A percentile compares a stretch with the other conserved stretches of the same genome.
Conservation (phyloP, 2,888 invertebrate species). For the Hypsopygia costalis region DNA sequence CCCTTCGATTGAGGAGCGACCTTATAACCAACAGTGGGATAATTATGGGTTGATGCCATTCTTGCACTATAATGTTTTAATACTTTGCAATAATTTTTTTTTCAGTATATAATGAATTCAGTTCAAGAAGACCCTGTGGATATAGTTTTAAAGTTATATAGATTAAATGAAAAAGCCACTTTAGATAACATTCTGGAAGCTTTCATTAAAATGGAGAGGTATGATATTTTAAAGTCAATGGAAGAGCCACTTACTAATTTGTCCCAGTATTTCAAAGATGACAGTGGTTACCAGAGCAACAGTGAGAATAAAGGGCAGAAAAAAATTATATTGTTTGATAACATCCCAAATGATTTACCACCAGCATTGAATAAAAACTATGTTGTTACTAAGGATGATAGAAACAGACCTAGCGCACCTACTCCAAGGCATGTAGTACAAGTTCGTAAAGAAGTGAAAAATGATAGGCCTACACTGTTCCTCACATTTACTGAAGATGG, state of each 20-base stretch:
- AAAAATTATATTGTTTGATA: constrained; percentile 60
- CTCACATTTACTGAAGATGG: constrained; percentile 79
- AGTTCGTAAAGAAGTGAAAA: constrained; percentile 32
- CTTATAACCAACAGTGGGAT: no score
- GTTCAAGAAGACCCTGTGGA: constrained; percentile 77
- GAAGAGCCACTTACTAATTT: constrained; percentile 58
- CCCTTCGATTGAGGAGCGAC: no score
- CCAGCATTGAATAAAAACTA: constrained; percentile 57
- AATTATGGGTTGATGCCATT: no score
- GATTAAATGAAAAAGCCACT: constrained; percentile 73
- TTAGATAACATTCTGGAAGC: constrained; percentile 74
- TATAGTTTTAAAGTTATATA: constrained; percentile 73
- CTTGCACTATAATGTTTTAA: no score
- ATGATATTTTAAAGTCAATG: constrained; percentile 74
- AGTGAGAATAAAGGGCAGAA: constrained; percentile 46
- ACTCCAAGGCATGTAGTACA: constrained; percentile 27
- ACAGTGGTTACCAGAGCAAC: constrained; percentile 67
- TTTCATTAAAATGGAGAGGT: constrained; percentile 68
- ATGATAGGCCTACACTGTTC: constrained; percentile 60
- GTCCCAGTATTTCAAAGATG: constrained; percentile 61
- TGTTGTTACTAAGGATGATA: constrained; percentile 39
- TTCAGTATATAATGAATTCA: constrained; percentile 75
- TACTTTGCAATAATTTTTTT: no score
- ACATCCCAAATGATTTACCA: constrained; percentile 57
- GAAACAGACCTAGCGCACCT: constrained; percentile 43